A percentile compares a stretch with the other conserved stretches of the same genome.
phyloP scores from a whole-genome alignment of 2,113 vertebrate species.

The Callopanchax toddi region DNA sequence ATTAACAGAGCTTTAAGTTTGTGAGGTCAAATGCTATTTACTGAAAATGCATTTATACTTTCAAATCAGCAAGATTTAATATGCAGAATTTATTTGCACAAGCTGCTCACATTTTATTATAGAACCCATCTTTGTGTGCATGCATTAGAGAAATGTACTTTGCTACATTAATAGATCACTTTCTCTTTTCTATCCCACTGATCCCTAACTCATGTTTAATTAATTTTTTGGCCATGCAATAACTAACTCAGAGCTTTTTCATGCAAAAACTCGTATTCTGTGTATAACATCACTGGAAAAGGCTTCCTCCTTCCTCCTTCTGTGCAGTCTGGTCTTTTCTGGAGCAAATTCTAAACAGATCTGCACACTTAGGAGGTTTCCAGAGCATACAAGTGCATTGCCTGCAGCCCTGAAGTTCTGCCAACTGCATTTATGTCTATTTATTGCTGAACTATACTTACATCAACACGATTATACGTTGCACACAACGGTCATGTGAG shows the following conservation, averaged over 20 bases:
- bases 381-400: slow-evolving; percentile 29
- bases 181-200: slow-evolving; percentile 56
- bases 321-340: slow-evolving; percentile 16
- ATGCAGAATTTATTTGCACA: neutral
- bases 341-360: slow-evolving; percentile 25
- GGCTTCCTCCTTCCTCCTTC: neutral
- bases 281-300: neutral
- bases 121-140: slow-evolving; percentile 1
- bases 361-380: slow-evolving; percentile 41
- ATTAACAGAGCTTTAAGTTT: neutral
- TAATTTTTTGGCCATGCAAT: slow-evolving; percentile 48
- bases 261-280: neutral
- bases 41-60: too few species aligned
- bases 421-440: slow-evolving; percentile 57
- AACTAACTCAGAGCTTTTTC: neutral
- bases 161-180: slow-evolving; percentile 31
- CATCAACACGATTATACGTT: slow-evolving; percentile 35
- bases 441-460: slow-evolving; percentile 49
- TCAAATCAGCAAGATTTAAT: too few species aligned
- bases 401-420: slow-evolving; percentile 51
- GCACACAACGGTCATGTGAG: slow-evolving; percentile 23
- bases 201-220: slow-evolving; percentile 71
- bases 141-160: slow-evolving; percentile 6
- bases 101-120: neutral
- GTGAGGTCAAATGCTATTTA: too few species aligned